Conservation (phyloP, 2,113 vertebrate species). For the Illadopsis cleaveri region DNA sequence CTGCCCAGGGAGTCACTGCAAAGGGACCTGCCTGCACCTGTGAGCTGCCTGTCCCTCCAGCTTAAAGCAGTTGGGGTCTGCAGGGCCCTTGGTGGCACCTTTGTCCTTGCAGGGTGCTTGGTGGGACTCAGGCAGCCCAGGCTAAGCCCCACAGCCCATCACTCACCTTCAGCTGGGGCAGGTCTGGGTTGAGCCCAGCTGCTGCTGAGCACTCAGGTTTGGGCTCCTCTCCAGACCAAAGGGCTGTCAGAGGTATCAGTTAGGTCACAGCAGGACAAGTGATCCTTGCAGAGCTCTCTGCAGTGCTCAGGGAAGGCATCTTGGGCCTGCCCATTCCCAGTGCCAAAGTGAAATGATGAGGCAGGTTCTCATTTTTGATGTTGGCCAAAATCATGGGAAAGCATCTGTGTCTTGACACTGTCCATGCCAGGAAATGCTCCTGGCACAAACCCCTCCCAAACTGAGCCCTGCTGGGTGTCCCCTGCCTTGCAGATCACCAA, state of each 20-base stretch:
- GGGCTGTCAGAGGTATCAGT: background rate
- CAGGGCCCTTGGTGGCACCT: background rate
- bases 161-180: background rate
- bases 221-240: background rate
- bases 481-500: conserved; percentile 80
- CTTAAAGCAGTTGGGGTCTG: background rate
- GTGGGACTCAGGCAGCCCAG: background rate
- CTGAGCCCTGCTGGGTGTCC: background rate
- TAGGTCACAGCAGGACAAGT: background rate
- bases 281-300: background rate
- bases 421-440: background rate
- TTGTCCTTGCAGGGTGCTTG: background rate
- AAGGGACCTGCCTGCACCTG: background rate
- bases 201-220: background rate
- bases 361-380: background rate
- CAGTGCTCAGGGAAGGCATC: background rate
- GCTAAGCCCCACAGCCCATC: background rate
- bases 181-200: background rate
- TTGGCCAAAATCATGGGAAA: background rate
- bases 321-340: background rate
- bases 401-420: rapidly evolving
- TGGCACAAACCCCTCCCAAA: background rate
- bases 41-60: background rate
- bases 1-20: background rate
- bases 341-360: background rate